phyloP scores from a whole-genome alignment of 1,140 invertebrate genomes.

The Heliothis subflexa region DNA sequence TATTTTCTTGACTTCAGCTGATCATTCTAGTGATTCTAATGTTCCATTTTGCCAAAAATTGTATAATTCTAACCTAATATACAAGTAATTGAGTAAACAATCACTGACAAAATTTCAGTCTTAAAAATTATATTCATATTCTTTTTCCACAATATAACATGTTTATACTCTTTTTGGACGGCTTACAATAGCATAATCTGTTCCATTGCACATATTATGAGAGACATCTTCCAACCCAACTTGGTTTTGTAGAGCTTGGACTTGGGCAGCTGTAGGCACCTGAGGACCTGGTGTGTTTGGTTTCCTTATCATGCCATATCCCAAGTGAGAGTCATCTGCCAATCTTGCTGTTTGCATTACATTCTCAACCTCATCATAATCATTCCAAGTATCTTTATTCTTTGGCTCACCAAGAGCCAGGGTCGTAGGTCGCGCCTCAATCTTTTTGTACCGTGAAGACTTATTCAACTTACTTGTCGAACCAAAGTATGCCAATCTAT shows the following conservation, averaged over 20 bases:
- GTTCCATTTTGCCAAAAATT: conserved; percentile 20
- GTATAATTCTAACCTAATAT: conserved; percentile 35
- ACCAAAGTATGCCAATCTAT: conserved; percentile 92
- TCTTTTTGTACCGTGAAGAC: conserved; percentile 90
- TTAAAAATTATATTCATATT: conserved; percentile 58
- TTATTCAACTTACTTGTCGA: conserved; percentile 89
- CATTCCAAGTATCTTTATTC: conserved; percentile 87
- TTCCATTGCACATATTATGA: conserved; percentile 91
- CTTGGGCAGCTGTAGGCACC: conserved; percentile 79
- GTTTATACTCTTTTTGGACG: conserved; percentile 92
- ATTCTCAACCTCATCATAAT: conserved; percentile 90
- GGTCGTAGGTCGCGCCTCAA: conserved; percentile 85
- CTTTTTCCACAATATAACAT: conserved; percentile 53
- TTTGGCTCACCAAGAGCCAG: conserved; percentile 72
- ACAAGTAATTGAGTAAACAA: conserved; percentile 52
- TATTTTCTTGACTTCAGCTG: neutral
- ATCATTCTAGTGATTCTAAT: neutral
- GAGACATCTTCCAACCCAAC: conserved; percentile 84
- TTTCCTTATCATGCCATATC: conserved; percentile 92
- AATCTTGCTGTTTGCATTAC: conserved; percentile 88
- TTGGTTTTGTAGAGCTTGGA: conserved; percentile 77
- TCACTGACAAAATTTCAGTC: conserved; percentile 72
- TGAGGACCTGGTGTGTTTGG: conserved; percentile 84
- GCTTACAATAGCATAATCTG: conserved; percentile 92
- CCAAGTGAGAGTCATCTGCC: conserved; percentile 92